Percentiles rank a stretch among this genome's conserved stretches.
Conservation (phyloP, 1,140 invertebrate genomes). For the Drosophila santomea region DNA sequence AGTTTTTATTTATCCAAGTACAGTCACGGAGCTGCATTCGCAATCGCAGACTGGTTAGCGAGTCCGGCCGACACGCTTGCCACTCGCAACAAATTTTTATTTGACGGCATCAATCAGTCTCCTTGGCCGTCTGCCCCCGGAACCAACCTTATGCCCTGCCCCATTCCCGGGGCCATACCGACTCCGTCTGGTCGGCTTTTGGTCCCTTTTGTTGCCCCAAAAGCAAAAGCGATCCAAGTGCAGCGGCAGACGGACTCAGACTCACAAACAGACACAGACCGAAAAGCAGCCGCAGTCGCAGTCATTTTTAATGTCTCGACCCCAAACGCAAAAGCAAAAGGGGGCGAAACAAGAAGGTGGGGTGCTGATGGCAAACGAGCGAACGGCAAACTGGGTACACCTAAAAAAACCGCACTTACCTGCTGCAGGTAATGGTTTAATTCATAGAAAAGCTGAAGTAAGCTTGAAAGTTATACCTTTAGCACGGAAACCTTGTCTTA, state of each 20-base stretch:
- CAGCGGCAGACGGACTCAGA: conserved; percentile 45
- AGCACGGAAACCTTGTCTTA: too few relatives aligned
- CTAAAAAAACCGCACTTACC: neutral
- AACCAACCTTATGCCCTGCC: neutral
- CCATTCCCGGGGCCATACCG: neutral
- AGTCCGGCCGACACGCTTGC: conserved; percentile 37
- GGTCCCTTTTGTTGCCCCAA: conserved; percentile 68
- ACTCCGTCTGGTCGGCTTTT: conserved; percentile 39
- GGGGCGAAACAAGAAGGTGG: conserved; percentile 16
- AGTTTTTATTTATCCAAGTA: conserved; percentile 19
- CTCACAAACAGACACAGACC: conserved; percentile 33
- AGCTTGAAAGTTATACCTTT: too few relatives aligned
- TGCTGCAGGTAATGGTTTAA: neutral
- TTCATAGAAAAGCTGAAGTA: neutral
- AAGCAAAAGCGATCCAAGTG: conserved; percentile 74
- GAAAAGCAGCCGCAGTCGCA: conserved; percentile 66
- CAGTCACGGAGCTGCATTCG: conserved; percentile 22
- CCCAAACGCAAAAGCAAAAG: conserved; percentile 50
- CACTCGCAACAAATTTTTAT: conserved; percentile 74
- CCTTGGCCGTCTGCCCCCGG: conserved; percentile 5
- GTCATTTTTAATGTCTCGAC: conserved; percentile 78
- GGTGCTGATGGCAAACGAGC: neutral
- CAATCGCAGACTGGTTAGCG: conserved; percentile 29
- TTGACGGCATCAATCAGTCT: conserved; percentile 80
- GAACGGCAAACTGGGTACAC: conserved; percentile 25